Conservation (phyloP, 2,797 vertebrate species). For the Telmatherina bonti region DNA sequence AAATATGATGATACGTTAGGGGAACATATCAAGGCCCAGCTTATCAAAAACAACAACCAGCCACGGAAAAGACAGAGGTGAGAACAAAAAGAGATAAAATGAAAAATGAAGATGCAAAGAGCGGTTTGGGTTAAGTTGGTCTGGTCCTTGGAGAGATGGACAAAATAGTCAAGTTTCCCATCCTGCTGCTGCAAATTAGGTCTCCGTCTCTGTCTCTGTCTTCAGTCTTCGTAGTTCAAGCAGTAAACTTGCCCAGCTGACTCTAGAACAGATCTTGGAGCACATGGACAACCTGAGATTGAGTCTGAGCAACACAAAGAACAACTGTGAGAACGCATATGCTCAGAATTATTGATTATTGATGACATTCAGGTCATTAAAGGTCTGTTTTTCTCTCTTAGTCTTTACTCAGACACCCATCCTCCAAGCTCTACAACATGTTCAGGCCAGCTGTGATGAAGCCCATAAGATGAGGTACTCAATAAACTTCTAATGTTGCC, state of each 20-base stretch:
- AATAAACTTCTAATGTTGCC: background rate
- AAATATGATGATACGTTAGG: conserved; percentile 92
- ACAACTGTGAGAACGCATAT: conserved; percentile 82
- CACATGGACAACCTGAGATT: conserved; percentile 93
- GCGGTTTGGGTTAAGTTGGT: background rate
- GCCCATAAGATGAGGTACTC: conserved; percentile 96
- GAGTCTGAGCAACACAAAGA: conserved; percentile 94
- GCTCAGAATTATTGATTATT: background rate
- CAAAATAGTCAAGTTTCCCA: background rate
- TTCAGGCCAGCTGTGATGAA: conserved; percentile 96
- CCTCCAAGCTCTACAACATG: conserved; percentile 90
- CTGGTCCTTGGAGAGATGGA: background rate
- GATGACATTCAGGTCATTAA: background rate
- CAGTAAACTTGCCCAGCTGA: conserved; percentile 96
- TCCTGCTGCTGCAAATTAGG: background rate
- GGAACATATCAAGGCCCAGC: conserved; percentile 94
- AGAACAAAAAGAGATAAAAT: background rate
- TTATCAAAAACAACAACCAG: conserved; percentile 98
- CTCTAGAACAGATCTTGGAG: conserved; percentile 95
- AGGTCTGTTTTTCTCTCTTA: conserved; percentile 35
- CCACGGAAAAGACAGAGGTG: conserved; percentile 95
- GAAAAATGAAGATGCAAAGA: background rate
- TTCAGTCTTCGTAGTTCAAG: conserved; percentile 92
- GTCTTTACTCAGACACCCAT: conserved; percentile 86
- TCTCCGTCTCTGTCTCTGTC: conserved; percentile 16